These are phyloP conservation scores for Papilio glaucus DNA, from an alignment of 1,140 invertebrate species.

Conservation along the genomic window DNA sequence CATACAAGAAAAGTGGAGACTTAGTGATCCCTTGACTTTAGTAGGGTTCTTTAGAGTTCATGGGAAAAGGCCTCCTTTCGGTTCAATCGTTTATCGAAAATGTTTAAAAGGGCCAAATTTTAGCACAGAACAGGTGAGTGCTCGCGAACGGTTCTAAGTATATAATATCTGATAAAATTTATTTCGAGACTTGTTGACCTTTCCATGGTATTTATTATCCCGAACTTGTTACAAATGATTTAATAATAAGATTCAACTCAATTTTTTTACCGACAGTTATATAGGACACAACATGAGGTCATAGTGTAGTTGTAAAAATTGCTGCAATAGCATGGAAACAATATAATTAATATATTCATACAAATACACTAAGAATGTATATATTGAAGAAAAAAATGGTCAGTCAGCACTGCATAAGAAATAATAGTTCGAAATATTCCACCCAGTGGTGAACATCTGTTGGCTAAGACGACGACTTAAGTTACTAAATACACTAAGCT, in stretches of 20 bases:
- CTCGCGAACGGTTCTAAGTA: not conserved
- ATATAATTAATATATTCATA: too few relatives aligned
- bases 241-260: not conserved
- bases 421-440: too few relatives aligned
- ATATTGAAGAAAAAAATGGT: too few relatives aligned
- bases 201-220: not conserved
- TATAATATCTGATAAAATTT: not conserved
- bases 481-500: too few relatives aligned
- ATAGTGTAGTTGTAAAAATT: too few relatives aligned
- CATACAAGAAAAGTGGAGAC: not conserved
- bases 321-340: too few relatives aligned
- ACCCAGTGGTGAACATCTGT: too few relatives aligned
- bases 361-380: too few relatives aligned
- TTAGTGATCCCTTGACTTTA: not conserved
- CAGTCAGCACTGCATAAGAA: too few relatives aligned
- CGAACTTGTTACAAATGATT: not conserved
- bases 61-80: not conserved
- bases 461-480: too few relatives aligned
- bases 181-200: conserved; percentile 26
- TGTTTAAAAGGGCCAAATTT: not conserved
- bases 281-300: too few relatives aligned
- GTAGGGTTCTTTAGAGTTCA: not conserved
- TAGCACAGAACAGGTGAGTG: not conserved
- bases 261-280: too few relatives aligned
- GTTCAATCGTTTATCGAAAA: conserved; percentile 7